Conservation (phyloP, 2,888 invertebrate genomes). For the Chrysolina oricalcia region DNA sequence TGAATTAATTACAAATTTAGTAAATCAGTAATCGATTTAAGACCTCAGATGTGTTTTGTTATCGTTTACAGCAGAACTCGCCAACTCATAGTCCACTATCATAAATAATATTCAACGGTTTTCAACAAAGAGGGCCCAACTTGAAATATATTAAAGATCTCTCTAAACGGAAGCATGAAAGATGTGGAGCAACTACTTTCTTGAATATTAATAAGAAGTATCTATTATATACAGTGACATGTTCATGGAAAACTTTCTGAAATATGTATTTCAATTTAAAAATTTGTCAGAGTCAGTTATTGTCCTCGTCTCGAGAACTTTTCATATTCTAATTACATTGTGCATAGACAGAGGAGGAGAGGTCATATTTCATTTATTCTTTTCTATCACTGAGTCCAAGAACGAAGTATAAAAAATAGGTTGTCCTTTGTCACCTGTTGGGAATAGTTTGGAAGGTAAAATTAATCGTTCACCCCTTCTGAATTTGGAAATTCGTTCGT, state of each 20-base stretch:
- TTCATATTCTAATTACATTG: neutral
- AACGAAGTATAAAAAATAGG: too few relatives aligned
- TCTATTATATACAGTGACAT: neutral
- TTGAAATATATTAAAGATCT: neutral
- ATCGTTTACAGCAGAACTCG: too few relatives aligned
- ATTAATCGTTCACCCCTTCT: too few relatives aligned
- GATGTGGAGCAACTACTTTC: neutral
- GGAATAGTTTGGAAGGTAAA: too few relatives aligned
- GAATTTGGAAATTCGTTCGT: too few relatives aligned
- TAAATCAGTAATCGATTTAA: too few relatives aligned
- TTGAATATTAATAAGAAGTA: neutral
- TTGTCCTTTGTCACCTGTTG: too few relatives aligned
- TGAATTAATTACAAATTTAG: too few relatives aligned
- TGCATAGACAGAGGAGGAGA: neutral
- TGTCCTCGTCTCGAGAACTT: neutral
- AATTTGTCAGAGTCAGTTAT: neutral
- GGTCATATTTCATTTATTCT: too few relatives aligned
- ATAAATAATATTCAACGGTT: neutral
- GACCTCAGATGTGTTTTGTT: too few relatives aligned
- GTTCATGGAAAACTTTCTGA: neutral
- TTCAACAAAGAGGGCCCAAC: neutral
- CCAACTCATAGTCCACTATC: too few relatives aligned
- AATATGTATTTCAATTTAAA: neutral
- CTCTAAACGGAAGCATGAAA: neutral
- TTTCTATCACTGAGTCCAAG: too few relatives aligned